Base-by-base conservation (phyloP, 2,113 vertebrate species). In the Leptobrachium leishanense region DNA sequence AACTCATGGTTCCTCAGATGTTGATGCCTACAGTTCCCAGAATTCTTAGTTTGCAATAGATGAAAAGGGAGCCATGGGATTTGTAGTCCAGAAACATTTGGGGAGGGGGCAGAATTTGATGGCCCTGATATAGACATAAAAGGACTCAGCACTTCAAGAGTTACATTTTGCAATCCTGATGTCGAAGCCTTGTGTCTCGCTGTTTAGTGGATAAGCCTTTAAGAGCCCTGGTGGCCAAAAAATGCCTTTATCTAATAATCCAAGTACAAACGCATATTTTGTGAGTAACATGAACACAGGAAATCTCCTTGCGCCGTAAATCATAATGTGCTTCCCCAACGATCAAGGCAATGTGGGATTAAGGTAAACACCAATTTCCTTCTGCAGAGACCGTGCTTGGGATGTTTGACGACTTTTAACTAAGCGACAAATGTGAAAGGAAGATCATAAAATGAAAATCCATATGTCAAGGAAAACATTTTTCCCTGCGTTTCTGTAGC, bases 231-330 rank as follows among this genome's bases (percentile, higher is more conserved):
- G 8, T 8, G 8, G 46, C 46, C 20, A 31, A 31, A 31, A 31
- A 31, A 50, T 59, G 55, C 3, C 13, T 59, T 59, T 59, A 59
- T 50, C 4, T 50, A 50, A 50, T 59, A 59, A 54, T 59, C 3
- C 9, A 13, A 15, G 10, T 2, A 3, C 1, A 11, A 59, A 59
- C 13, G 55, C 13, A 59, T 59, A 59, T 59, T 11, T 59, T 59
- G 9, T 15, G 55, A 59, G 13, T 12, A 15, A 59, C 55, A 59
- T 12, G 55, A 59, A 59, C 13, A 15, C 55, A 59, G 64, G 66
- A 82, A 43, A 83, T 84, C 55, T 59, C 55, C 13, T 15, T 12
- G 10, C 3, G 13, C 11, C 1, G 10, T 59, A 73, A 84, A 83
- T 82, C 80, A 59, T 15, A 59, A 59, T 59, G 13, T 13, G 13